These are phyloP conservation scores for Lepeophtheirus nordmannii DNA, from an alignment of 2,888 invertebrate genomes.

Conservation along the genomic window DNA sequence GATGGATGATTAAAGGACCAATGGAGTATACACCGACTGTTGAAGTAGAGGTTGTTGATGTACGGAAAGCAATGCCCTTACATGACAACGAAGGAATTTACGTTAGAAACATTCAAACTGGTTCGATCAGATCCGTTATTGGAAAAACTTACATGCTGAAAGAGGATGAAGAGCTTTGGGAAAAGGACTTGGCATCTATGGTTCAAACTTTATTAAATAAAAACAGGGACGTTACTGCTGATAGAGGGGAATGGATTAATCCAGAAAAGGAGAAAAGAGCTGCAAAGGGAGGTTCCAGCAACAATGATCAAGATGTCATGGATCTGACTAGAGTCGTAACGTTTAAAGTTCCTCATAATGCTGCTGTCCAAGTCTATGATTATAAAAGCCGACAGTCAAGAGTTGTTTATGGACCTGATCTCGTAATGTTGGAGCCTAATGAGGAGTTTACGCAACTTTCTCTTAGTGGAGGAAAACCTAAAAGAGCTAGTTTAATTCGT, in stretches of 20 bases:
- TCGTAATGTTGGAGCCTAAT: conserved; percentile 40
- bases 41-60: conserved; percentile 38
- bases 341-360: conserved; percentile 40
- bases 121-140: conserved; percentile 34
- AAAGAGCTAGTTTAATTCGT: conserved; percentile 38
- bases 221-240: conserved; percentile 36
- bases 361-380: conserved; percentile 40
- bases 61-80: conserved; percentile 37
- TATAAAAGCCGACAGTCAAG: conserved; percentile 40
- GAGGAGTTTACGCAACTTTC: conserved; percentile 40
- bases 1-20: conserved; percentile 40
- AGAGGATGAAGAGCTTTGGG: conserved; percentile 34
- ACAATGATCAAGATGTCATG: conserved; percentile 25
- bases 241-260: conserved; percentile 31
- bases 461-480: conserved; percentile 39
- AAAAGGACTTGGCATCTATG: conserved; percentile 33
- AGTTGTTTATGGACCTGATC: conserved; percentile 40
- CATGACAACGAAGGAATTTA: conserved; percentile 41
- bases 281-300: conserved; percentile 2
- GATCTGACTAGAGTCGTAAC: conserved; percentile 35
- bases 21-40: conserved; percentile 39
- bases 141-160: conserved; percentile 40
- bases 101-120: conserved; percentile 36
- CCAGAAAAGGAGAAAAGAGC: conserved; percentile 17
- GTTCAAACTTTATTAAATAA: conserved; percentile 33